Percentiles rank a stretch among this genome's conserved stretches.
These are phyloP conservation scores for Ommatoiulus sabulosus DNA, from an alignment of 2,888 invertebrate species.

Conservation along the genomic window DNA sequence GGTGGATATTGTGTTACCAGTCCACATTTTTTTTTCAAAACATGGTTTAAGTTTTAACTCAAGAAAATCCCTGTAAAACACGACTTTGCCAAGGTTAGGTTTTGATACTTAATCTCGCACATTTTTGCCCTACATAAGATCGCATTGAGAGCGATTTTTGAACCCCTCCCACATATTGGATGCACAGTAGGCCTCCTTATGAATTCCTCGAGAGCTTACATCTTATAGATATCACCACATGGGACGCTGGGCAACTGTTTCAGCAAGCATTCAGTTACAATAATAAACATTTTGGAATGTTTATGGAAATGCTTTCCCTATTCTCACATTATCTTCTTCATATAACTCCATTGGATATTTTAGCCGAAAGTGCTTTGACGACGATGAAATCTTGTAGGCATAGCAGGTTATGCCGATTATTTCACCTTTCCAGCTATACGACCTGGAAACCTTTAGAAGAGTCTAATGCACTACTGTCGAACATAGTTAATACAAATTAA, in stretches of 20 bases:
- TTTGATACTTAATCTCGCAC: constrained; percentile 13
- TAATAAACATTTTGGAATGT: constrained; percentile 17
- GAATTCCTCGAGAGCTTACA: background rate
- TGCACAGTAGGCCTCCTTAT: background rate
- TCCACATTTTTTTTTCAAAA: background rate
- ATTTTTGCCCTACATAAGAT: constrained; percentile 33
- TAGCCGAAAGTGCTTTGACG: too few species aligned
- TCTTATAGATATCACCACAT: background rate
- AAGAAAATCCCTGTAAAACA: background rate
- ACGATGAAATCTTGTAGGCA: too few species aligned
- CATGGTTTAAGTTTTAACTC: background rate
- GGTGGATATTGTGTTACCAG: constrained; percentile 30
- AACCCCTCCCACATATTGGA: background rate
- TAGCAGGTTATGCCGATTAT: too few species aligned
- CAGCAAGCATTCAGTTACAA: background rate
- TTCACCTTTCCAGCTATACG: too few species aligned
- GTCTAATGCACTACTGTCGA: too few species aligned
- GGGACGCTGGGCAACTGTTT: background rate
- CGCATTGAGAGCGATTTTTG: background rate
- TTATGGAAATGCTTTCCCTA: background rate
- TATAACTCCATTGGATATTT: background rate
- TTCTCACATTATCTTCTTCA: background rate
- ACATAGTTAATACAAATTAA: too few species aligned
- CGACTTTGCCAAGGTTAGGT: constrained; percentile 29
- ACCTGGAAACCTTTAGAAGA: too few species aligned